Evolutionary conservation across 2,888 invertebrate genomes (phyloP).

Genomic region (Ischnura elegans): DNA sequence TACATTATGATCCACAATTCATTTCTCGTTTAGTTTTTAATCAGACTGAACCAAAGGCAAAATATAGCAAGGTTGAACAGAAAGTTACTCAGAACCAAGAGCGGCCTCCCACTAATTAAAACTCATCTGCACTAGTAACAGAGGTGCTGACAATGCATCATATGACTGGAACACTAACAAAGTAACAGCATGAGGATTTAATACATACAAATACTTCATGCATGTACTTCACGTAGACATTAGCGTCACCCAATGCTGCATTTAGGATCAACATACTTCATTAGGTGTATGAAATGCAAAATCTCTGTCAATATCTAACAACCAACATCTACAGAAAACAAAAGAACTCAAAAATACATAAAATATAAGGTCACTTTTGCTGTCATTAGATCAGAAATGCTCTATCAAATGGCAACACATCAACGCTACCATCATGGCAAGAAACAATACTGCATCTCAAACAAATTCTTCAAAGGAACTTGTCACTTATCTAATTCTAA

Average conservation of each 20-base stretch:
- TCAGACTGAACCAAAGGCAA: background rate
- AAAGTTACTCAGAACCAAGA: background rate
- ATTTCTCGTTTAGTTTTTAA: background rate
- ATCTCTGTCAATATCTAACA: background rate
- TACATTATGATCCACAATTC: background rate
- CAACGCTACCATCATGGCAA: background rate
- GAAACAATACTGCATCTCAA: background rate
- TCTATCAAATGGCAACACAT: background rate
- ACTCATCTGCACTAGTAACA: background rate
- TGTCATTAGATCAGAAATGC: background rate
- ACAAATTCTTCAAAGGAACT: background rate
- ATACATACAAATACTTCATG: background rate
- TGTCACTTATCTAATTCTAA: background rate
- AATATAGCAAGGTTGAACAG: background rate
- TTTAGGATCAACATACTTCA: background rate
- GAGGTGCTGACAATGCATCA: background rate
- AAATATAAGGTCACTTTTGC: background rate
- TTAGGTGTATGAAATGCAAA: background rate
- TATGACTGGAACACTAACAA: background rate
- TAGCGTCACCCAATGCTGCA: background rate
- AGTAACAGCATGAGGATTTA: background rate
- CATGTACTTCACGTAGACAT: background rate
- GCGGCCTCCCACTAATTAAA: background rate
- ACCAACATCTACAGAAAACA: background rate
- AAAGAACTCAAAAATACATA: background rate